phyloP scores from a whole-genome alignment of 1,140 invertebrate genomes.

The Odontomachus brunneus region DNA sequence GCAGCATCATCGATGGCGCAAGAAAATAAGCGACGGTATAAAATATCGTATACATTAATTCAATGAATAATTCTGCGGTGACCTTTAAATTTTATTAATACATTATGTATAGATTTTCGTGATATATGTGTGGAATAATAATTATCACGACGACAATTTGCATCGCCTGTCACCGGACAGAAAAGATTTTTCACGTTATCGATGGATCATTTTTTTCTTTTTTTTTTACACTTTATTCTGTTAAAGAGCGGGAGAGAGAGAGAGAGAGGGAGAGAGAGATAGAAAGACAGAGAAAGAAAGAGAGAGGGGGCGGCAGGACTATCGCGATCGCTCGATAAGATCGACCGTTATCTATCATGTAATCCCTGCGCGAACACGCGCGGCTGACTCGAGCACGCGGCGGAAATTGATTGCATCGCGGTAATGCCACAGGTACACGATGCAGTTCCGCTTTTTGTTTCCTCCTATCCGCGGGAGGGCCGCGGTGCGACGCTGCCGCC shows the following conservation, averaged over 20 bases:
- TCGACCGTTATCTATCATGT: slow-evolving; percentile 49
- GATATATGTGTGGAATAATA: background rate
- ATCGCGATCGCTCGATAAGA: slow-evolving; percentile 43
- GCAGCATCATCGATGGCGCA: too few relatives aligned
- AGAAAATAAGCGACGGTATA: too few relatives aligned
- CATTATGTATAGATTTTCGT: too few relatives aligned
- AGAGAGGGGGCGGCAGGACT: too few relatives aligned
- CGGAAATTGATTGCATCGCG: slow-evolving; percentile 56
- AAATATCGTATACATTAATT: too few relatives aligned
- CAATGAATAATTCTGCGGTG: too few relatives aligned
- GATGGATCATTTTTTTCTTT: background rate
- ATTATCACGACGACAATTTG: background rate
- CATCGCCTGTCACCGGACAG: background rate
- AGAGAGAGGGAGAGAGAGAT: too few relatives aligned
- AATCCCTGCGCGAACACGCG: slow-evolving; percentile 37
- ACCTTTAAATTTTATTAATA: too few relatives aligned
- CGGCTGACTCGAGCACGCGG: slow-evolving; percentile 38
- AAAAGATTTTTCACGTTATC: slow-evolving; percentile 14
- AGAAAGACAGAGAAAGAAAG: too few relatives aligned
- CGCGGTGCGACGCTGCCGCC: background rate
- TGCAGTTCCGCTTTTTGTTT: slow-evolving; percentile 42
- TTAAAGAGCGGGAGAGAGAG: background rate
- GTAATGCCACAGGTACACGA: slow-evolving; percentile 39
- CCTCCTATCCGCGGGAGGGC: slow-evolving; percentile 10
- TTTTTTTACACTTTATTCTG: background rate